Percentiles rank a stretch among this genome's conserved stretches.
Conservation (phyloP, 2,797 vertebrate genomes). For the Sciurus vulgaris region DNA sequence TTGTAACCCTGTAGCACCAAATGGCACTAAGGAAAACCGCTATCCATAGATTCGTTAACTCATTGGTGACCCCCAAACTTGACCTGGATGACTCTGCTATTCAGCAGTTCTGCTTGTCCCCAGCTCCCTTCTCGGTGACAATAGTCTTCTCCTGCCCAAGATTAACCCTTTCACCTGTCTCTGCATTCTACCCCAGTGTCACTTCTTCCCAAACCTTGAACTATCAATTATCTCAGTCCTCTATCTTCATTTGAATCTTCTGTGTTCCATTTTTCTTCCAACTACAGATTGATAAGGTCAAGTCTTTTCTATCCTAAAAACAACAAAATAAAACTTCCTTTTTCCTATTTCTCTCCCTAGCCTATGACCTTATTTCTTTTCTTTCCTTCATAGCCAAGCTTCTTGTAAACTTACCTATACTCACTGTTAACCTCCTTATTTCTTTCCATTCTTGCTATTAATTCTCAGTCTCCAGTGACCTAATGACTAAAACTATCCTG, state of each 20-base stretch:
- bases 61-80: too few relatives aligned
- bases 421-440: not conserved
- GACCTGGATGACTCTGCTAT: not conserved
- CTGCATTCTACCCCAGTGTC: not conserved
- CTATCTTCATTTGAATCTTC: not conserved
- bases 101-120: not conserved
- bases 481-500: not conserved
- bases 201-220: not conserved
- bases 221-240: not conserved
- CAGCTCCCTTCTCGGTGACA: too few relatives aligned
- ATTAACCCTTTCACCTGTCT: not conserved
- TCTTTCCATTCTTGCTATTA: not conserved
- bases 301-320: not conserved
- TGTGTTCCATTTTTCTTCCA: not conserved
- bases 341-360: not conserved
- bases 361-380: not conserved
- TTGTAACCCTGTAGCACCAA: rapidly evolving
- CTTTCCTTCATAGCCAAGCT: not conserved
- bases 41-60: not conserved
- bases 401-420: not conserved
- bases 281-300: not conserved
- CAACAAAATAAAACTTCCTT: not conserved
- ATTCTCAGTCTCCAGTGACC: not conserved
- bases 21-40: not conserved
- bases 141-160: not conserved